A percentile compares a stretch with the other conserved stretches of the same genome.
phyloP scores from a whole-genome alignment of 2,113 vertebrate genomes.

The Microcebus tavaratra region DNA sequence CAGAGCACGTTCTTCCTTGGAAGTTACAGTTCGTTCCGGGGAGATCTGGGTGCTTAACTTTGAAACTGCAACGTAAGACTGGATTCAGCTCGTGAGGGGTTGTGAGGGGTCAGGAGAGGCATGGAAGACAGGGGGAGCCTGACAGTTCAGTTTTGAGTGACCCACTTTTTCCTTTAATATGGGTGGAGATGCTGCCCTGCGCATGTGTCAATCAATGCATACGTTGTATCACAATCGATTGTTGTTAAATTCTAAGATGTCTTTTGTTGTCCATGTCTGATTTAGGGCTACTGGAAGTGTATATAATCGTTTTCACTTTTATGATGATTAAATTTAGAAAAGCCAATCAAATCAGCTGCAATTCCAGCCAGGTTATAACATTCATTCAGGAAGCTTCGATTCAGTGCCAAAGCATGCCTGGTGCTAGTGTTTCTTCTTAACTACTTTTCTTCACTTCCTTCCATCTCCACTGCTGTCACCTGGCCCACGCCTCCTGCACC shows the following conservation, averaged over 20 bases:
- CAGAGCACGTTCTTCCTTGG: constrained; percentile 70
- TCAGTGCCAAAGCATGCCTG: background rate
- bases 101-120: background rate
- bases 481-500: background rate
- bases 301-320: background rate
- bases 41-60: constrained; percentile 80
- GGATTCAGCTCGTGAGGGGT: background rate
- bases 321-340: background rate
- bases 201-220: background rate
- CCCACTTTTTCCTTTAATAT: background rate
- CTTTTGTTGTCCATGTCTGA: background rate
- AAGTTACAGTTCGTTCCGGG: constrained; percentile 73
- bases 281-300: background rate
- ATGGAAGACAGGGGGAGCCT: background rate
- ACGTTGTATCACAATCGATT: background rate
- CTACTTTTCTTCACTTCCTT: background rate
- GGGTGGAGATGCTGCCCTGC: background rate
- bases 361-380: background rate
- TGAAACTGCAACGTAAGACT: constrained; percentile 69
- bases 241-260: background rate
- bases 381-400: background rate
- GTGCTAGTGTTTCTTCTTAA: background rate
- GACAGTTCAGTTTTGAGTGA: background rate
- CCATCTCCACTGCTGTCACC: background rate
- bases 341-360: background rate